Base-by-base conservation (phyloP, 2,888 invertebrate genomes). In the Piscicola geometra region DNA sequence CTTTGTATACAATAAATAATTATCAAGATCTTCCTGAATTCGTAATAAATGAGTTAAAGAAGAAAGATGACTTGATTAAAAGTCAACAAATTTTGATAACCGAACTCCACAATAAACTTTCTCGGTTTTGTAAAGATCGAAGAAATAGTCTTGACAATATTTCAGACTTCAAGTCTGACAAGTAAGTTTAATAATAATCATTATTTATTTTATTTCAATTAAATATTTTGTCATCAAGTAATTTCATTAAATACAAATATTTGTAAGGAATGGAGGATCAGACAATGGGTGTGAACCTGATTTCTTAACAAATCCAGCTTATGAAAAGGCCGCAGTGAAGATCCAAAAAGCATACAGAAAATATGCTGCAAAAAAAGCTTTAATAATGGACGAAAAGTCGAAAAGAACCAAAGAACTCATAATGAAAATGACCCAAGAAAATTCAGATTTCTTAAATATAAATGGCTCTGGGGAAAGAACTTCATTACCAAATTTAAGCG, bases 361-460 rank as follows among this genome's bases (percentile, higher is more conserved):
- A 56, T 56, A 56, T 25, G 3, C n/a, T 18, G n/a, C 9, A 5
- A 56, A 56, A 56, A 56, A 56, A 56, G 60, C 60, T 25, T 56
- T 56, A 3, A 56, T 56, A 25, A 56, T 25, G 60, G 60, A 25
- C n/a, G 60, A 56, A 56, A 56, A 56, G n/a, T 5, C 60, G 15
- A 56, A 56, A 21, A 56, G 60, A 56, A 25, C 60, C n/a, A 56
- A 56, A 56, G 60, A 56, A 3, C 60, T 56, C 25, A 56, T 56
- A 56, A 56, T 15, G 60, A 56, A 56, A 56, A 56, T 56, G 60
- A 56, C 12, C 21, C 60, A 56, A 5, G 60, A 56, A 56, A 21
- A 56, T 21, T 56, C 60, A 25, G 60, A 56, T 21, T 56, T 56
- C 25, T 18, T 56, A 56, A 21, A 25, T 5, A 5, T 21, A 25